Base-by-base conservation (phyloP, 2,113 vertebrate species). In the Piprites chloris region DNA sequence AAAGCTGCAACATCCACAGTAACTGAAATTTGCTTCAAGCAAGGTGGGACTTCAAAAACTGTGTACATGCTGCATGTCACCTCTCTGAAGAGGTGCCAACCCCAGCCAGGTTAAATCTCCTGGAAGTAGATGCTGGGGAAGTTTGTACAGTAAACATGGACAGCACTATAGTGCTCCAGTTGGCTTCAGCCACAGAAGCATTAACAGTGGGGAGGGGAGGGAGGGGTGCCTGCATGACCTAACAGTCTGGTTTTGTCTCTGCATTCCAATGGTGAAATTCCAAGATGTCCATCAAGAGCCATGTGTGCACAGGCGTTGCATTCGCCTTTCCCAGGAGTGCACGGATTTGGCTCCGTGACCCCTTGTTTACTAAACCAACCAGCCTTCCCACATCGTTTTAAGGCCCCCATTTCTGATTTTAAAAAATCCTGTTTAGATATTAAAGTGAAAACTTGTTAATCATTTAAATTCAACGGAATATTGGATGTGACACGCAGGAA, bases 1-100 rank as follows among this genome's bases (percentile, higher is more conserved):
- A 11, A 89, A 87, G 52, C 52, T 52, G 46, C 72, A 55, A 61
- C 0, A 1, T 26, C 85, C 49, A 19, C 4, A 18, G 42, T 30
- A 82, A 66, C 17, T 12, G 33, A 59, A 86, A 56, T 52, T 61
- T 46, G 72, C 41, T 72, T 75, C 56, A 26, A 83, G 50, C 72
- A 84, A 86, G 58, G 52, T 62, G 72, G 24, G 73, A 89, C 56
- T 50, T 52, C 6, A 39, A 79, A 66, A 61, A 65, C 30, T 69
- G 22, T 18, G 28, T 83, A 55, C 56, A 46, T 79, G 62, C 16
- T 75, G 46, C 71, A 18, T 5, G 17, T 12, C 74, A 65, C 24
- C 52, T 39, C 75, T 74, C 80, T 61, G 76, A 59, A 89, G 76
- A 78, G 71, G 33, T 41, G 62, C 92, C 81, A 92, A 33, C 8